Percentiles rank a stretch among this genome's conserved stretches.
Conservation (phyloP, 2,113 vertebrate species). For the Calyptomena viridis region DNA sequence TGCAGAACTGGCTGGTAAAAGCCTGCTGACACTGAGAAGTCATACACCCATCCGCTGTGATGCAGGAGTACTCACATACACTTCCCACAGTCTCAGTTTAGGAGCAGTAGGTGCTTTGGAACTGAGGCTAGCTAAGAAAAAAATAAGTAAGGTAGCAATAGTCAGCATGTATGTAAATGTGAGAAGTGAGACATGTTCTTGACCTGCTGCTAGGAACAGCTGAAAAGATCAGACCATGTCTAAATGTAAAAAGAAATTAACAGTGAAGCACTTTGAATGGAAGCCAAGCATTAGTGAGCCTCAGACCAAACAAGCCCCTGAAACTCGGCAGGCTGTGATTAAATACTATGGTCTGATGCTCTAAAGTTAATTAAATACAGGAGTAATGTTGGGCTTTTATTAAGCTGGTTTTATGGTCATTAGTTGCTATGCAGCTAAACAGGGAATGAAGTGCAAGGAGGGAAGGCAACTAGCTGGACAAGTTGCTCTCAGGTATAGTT, state of each 20-base stretch:
- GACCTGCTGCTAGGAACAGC: background rate
- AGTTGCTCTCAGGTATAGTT: background rate
- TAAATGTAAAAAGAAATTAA: background rate
- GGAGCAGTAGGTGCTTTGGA: background rate
- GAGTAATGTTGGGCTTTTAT: background rate
- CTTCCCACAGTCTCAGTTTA: background rate
- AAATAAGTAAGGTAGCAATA: background rate
- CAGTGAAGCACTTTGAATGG: background rate
- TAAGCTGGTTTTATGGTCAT: conserved; percentile 54
- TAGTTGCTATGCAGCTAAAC: conserved; percentile 46
- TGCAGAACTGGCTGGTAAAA: background rate
- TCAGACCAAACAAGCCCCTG: background rate
- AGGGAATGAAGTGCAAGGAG: conserved; percentile 4
- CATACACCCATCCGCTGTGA: background rate
- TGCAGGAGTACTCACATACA: background rate
- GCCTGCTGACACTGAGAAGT: background rate
- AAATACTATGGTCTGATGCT: background rate
- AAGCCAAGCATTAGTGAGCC: background rate
- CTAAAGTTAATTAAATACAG: conserved; percentile 66
- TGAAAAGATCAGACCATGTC: background rate
- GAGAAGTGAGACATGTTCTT: background rate
- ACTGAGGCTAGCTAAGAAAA: background rate
- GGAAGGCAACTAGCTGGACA: background rate
- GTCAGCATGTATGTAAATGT: background rate
- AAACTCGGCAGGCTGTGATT: conserved; percentile 29